Evolutionary conservation across 2,888 invertebrate genomes (phyloP).

Genomic region (Alviniconcha strummeri): DNA sequence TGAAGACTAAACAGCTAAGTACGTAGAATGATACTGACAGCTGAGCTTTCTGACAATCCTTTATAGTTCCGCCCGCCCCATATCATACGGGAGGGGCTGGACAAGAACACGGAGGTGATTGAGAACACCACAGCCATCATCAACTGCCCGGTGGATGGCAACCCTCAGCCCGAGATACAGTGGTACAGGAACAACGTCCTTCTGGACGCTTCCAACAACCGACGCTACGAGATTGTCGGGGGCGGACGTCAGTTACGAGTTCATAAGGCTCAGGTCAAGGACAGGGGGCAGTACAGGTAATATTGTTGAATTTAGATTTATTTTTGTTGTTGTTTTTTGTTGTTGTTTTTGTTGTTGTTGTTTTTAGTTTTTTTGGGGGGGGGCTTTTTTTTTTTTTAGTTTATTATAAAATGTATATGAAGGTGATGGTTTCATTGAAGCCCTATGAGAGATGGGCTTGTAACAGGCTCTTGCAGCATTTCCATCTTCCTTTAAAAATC

Average conservation of each 20-base stretch:
- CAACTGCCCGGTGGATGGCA: constrained; percentile 69
- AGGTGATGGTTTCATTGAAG: too few relatives aligned
- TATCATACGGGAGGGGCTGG: constrained; percentile 55
- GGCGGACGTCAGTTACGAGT: constrained; percentile 65
- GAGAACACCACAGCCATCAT: constrained; percentile 64
- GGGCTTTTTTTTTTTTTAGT: too few relatives aligned
- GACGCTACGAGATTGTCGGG: constrained; percentile 57
- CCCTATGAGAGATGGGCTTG: too few relatives aligned
- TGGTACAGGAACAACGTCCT: constrained; percentile 67
- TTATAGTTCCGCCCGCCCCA: constrained; percentile 45
- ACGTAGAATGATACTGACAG: too few relatives aligned
- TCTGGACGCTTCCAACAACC: constrained; percentile 53
- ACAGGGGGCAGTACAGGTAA: constrained; percentile 63
- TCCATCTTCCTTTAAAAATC: too few relatives aligned
- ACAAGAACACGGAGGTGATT: constrained; percentile 58
- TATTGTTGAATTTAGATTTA: background rate
- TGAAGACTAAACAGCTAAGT: too few relatives aligned
- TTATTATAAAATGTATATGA: too few relatives aligned
- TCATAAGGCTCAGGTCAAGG: constrained; percentile 58
- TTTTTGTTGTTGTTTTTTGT: background rate
- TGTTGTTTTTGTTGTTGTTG: background rate
- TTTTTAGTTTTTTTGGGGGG: background rate
- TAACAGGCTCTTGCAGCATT: too few relatives aligned
- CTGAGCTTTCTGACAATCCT: too few relatives aligned
- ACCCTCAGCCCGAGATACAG: constrained; percentile 64